Conservation (phyloP, 2,113 vertebrate genomes). For the Pleuronectes platessa region DNA sequence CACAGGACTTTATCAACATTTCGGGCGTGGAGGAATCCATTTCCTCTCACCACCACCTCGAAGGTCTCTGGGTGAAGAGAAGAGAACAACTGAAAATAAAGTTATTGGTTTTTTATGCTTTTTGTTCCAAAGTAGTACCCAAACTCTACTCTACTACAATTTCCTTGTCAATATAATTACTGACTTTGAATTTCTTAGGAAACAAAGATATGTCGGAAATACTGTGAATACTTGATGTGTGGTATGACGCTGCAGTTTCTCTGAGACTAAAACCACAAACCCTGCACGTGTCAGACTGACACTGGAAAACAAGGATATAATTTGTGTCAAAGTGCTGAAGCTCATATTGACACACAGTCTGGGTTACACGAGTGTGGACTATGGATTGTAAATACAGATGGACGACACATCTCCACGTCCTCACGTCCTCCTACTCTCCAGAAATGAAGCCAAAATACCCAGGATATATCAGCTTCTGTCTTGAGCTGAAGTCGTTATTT, state of each 20-base stretch:
- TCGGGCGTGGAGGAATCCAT: slow-evolving; percentile 93
- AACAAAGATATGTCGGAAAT: too few relatives aligned
- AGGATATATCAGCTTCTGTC: too few relatives aligned
- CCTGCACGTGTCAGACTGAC: background rate
- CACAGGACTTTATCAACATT: slow-evolving; percentile 95
- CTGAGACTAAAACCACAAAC: slow-evolving; percentile 23
- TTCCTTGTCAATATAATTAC: slow-evolving; percentile 18
- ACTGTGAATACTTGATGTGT: too few relatives aligned
- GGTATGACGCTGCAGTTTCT: background rate
- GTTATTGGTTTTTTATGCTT: background rate
- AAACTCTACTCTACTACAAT: background rate
- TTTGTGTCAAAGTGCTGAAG: background rate
- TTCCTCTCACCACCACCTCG: slow-evolving; percentile 95
- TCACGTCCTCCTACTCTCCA: too few relatives aligned
- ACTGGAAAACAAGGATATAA: background rate
- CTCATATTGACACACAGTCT: background rate
- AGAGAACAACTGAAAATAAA: slow-evolving; percentile 1
- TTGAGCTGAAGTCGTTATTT: too few relatives aligned
- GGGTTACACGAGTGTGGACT: background rate
- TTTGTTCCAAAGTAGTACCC: background rate
- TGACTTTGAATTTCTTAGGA: background rate
- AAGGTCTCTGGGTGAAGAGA: slow-evolving; percentile 87
- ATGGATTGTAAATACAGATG: too few relatives aligned
- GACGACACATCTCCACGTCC: too few relatives aligned
- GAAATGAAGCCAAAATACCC: too few relatives aligned